phyloP scores from a whole-genome alignment of 2,888 invertebrate genomes.

The Geotrupes spiniger region DNA sequence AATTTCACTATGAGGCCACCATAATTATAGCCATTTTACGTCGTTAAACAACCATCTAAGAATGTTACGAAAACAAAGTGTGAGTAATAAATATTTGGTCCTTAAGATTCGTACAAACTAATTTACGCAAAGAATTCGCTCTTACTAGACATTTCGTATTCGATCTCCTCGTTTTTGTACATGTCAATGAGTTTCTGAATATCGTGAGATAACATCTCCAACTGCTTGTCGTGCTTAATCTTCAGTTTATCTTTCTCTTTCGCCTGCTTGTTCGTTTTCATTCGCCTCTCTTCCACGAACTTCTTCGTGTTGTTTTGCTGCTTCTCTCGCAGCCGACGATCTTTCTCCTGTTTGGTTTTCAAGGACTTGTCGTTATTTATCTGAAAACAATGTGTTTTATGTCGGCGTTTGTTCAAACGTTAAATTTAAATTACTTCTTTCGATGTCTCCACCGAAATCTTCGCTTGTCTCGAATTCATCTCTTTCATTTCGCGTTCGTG shows the following conservation, averaged over 20 bases:
- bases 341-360: slow-evolving; percentile 95
- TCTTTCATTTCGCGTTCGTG: slow-evolving; percentile 96
- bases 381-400: slow-evolving; percentile 36
- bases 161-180: slow-evolving; percentile 91
- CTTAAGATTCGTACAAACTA: slow-evolving; percentile 2
- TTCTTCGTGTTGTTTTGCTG: slow-evolving; percentile 97
- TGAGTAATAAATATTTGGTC: slow-evolving; percentile 11
- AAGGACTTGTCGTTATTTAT: slow-evolving; percentile 89
- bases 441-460: slow-evolving; percentile 94
- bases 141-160: slow-evolving; percentile 85
- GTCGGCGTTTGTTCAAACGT: not conserved
- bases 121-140: slow-evolving; percentile 85
- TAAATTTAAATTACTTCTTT: slow-evolving; percentile 67
- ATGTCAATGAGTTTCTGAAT: slow-evolving; percentile 88
- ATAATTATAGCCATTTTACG: slow-evolving; percentile 10
- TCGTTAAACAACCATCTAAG: slow-evolving; percentile 11
- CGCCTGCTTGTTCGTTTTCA: slow-evolving; percentile 82
- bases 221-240: slow-evolving; percentile 87
- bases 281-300: slow-evolving; percentile 93
- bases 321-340: slow-evolving; percentile 88
- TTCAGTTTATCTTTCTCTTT: slow-evolving; percentile 91
- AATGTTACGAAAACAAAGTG: no score
- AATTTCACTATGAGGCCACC: slow-evolving; percentile 12
- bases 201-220: slow-evolving; percentile 84
- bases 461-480: slow-evolving; percentile 91